Evolutionary conservation across 2,797 vertebrate species (phyloP).

Genomic region (Hemibagrus guttatus): DNA sequence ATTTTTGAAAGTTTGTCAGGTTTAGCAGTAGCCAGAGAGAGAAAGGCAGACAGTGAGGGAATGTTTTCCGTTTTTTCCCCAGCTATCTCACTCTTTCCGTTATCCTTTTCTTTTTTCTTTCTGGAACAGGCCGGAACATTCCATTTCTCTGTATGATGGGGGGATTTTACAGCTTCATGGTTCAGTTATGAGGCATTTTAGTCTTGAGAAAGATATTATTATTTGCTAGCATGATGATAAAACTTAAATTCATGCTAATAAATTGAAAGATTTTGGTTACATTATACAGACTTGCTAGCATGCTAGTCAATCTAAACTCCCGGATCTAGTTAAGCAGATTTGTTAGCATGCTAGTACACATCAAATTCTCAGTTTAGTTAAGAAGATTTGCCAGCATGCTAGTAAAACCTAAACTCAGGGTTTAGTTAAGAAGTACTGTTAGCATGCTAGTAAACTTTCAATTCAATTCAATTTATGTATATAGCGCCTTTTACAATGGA

Average conservation of each 20-base stretch:
- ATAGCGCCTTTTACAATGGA: too few relatives aligned
- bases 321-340: background rate
- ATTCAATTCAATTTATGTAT: too few relatives aligned
- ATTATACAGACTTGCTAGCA: background rate
- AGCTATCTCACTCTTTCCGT: conserved; percentile 35
- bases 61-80: background rate
- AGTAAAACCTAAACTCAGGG: background rate
- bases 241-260: background rate
- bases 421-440: background rate
- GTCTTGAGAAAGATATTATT: background rate
- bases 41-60: background rate
- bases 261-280: too few relatives aligned
- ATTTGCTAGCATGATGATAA: background rate
- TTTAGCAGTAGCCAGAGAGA: background rate
- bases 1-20: background rate
- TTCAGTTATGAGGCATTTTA: background rate
- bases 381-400: background rate
- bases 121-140: conserved; percentile 27
- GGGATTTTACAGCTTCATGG: background rate
- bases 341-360: background rate
- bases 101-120: conserved; percentile 22
- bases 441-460: background rate
- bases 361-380: too few relatives aligned
- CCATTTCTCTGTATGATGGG: conserved; percentile 6
- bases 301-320: background rate